Base-by-base conservation (phyloP, 2,888 invertebrate species). In the Dolichopus griseipennis region DNA sequence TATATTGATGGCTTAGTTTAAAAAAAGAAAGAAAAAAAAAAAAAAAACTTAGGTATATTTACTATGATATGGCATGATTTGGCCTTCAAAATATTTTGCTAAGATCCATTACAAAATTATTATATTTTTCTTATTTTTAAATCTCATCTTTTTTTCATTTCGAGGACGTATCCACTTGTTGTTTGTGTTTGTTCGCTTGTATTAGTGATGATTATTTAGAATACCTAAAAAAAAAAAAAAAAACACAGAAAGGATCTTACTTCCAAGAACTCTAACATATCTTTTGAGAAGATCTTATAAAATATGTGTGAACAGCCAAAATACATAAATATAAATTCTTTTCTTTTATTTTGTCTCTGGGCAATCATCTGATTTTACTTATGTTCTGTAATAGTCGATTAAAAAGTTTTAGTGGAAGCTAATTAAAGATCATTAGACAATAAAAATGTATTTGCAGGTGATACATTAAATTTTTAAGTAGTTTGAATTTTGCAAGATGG, bases 61-160 rank as follows among this genome's bases (percentile, higher is more conserved):
- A 52, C 18, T n/a, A n/a, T 27, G 27, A 5, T 27, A 27, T 52
- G n/a, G 52, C 52, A 52, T 52, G 52, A 52, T 52, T 52, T 52
- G 52, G 52, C 52, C 52, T 52, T 52, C 52, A 52, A 52, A 52
- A 52, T 52, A 52, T 52, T 52, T 52, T 52, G 52, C 52, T 52
- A 27, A 52, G 52, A 52, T 52, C 52, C 52, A 52, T 52, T 52
- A 52, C 52, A 52, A 52, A 52, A n/a, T 9, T 7, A 37, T 15
- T 18, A 12, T 15, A 1, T 52, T 5, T 52, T 52, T 52, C 52
- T n/a, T 52, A 4, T 18, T 52, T 52, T 52, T 52, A 12, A 18
- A 12, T 15, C 8, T 52, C 18, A 6, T 52, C 12, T 12, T 52
- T 52, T 7, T 52, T 18, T 15, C n/a, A 18, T 52, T 43, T 18